Evolutionary conservation across 2,797 vertebrate species (phyloP), one percentile per base, ranked within the genome.

Genomic region (Cuniculus paca): DNA sequence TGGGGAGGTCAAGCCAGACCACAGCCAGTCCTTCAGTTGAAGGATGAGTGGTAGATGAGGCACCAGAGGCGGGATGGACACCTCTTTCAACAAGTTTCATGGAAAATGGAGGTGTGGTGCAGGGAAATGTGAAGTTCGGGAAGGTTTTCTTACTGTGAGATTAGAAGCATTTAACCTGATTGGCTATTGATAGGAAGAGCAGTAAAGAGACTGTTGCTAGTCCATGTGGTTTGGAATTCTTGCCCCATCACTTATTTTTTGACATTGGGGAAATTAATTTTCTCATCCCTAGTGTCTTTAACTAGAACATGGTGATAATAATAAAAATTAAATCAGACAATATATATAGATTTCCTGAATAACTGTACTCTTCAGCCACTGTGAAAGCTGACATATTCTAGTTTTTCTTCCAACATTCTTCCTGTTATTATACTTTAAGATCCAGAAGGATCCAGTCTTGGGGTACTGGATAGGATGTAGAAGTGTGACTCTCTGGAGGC

Each of bases 261-360:
- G 54, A 80, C 50, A 80, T n/a, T 58, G 36, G 61, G 26, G 8
- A 90, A 78, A 83, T 90, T 77, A 77, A 68, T 61, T 60, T 95
- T 90, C 42, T 95, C 91, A 39, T 65, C 63, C 78, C 39, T 7
- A 45, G 0, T 58, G 31, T 36, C 36, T 39, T 88, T 28, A 58
- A 22, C 39, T 75, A 63, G 68, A 95, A 63, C 54, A 50, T 56
- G 78, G 19, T 82, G 14, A 58, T 63, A 70, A 81, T 60, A 70
- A 58, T 87, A 54, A 68, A 68, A 92, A 58, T 42, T 48, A 48
- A 65, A 24, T 36, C 52, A 88, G 79, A 17, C 60, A 80, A 81
- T 48, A 14, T 58, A n/a, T n/a, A 4, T 42, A 45, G 81, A 75
- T 61, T 70, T 87, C 54, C 81, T 82, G 36, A 89, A 68, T 45